Conservation (phyloP, 2,888 invertebrate genomes). For the Zootermopsis nevadensis region DNA sequence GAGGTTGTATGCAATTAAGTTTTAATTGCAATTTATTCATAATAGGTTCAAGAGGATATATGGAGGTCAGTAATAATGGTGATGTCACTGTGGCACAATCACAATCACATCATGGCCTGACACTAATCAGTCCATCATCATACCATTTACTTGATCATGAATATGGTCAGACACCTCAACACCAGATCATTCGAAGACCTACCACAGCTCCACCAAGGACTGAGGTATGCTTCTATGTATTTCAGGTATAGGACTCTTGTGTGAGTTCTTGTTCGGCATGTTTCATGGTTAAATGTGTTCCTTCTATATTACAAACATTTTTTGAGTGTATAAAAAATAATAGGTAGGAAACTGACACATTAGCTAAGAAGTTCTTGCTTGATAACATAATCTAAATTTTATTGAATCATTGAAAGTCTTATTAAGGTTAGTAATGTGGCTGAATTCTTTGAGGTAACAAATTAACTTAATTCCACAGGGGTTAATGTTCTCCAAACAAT, state of each 20-base stretch:
- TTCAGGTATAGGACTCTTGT: not conserved
- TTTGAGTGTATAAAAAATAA: too few species aligned
- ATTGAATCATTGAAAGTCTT: too few species aligned
- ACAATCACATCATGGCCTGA: slow-evolving; percentile 37
- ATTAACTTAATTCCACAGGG: too few species aligned
- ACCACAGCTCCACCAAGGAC: slow-evolving; percentile 57
- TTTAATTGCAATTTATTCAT: not conserved
- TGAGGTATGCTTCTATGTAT: slow-evolving; percentile 54
- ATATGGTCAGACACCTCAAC: slow-evolving; percentile 84
- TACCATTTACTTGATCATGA: slow-evolving; percentile 88
- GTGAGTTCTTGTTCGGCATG: too few species aligned
- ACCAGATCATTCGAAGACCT: slow-evolving; percentile 71
- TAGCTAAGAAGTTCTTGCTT: too few species aligned
- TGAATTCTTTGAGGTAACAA: too few species aligned
- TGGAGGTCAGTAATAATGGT: slow-evolving; percentile 2
- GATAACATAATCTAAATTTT: too few species aligned
- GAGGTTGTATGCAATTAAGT: not conserved
- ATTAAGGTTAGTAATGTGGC: too few species aligned
- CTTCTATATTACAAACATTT: too few species aligned
- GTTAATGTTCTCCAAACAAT: too few species aligned
- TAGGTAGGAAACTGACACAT: too few species aligned
- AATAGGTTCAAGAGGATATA: not conserved
- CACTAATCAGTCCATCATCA: slow-evolving; percentile 65
- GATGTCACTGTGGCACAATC: not conserved
- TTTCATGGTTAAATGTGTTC: too few species aligned